phyloP scores from a whole-genome alignment of 2,113 vertebrate genomes.

The Parotia lawesii region DNA sequence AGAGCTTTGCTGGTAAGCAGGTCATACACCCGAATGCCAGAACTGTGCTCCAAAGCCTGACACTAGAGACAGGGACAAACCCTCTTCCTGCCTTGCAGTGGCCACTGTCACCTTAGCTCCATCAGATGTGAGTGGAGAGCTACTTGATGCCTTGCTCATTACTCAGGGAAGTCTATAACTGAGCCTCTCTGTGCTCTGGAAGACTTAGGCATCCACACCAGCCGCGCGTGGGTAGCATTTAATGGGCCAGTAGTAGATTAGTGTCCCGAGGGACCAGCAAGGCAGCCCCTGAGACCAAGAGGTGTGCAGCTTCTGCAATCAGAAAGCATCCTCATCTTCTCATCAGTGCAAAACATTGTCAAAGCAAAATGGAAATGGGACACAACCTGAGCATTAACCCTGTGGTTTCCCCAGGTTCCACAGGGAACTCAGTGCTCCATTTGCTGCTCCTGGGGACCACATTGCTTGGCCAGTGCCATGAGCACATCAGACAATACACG shows the following conservation, averaged over 20 bases:
- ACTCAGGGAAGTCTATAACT: not conserved
- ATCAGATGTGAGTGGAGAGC: not conserved
- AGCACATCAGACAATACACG: not conserved
- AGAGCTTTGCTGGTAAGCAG: not conserved
- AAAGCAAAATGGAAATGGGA: not conserved
- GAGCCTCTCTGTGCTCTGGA: not conserved
- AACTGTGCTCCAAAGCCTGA: not conserved
- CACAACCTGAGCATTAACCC: not conserved
- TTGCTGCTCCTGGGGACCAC: not conserved
- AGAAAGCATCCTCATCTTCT: not conserved
- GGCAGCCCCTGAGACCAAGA: not conserved
- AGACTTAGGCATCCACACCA: not conserved
- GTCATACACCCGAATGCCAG: not conserved
- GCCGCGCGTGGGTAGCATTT: rapidly evolving
- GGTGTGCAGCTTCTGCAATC: not conserved
- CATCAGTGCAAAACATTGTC: not conserved
- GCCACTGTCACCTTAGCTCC: not conserved
- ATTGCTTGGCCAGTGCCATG: not conserved
- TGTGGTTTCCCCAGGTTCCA: rapidly evolving
- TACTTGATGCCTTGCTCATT: not conserved
- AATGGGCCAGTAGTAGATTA: not conserved
- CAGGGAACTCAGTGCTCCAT: not conserved
- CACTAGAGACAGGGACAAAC: not conserved
- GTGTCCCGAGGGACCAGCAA: not conserved
- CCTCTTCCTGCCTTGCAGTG: not conserved